phyloP scores from a whole-genome alignment of 2,113 vertebrate species.

The Rafetus swinhoei region DNA sequence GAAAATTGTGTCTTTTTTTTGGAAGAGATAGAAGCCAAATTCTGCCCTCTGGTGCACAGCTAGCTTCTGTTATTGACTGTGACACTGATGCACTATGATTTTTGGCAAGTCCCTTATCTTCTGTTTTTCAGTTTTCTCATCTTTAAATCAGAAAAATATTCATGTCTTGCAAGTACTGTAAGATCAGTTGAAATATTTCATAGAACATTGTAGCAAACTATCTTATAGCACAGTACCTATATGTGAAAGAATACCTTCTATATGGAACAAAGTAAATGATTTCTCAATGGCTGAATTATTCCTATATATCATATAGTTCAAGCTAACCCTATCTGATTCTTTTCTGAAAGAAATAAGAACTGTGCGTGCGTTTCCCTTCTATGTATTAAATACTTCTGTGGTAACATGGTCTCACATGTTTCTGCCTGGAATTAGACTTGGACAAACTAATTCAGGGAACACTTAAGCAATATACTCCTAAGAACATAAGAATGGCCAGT shows the following conservation, averaged over 20 bases:
- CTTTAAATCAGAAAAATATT: neutral
- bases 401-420: neutral
- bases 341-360: neutral
- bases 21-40: neutral
- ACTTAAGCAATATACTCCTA: neutral
- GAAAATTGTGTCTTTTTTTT: neutral
- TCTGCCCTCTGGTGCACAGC: neutral
- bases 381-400: neutral
- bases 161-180: neutral
- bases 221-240: neutral
- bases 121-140: neutral
- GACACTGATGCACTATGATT: neutral
- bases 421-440: neutral
- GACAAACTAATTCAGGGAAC: neutral
- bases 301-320: neutral
- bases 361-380: neutral
- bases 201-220: neutral
- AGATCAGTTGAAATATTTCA: neutral
- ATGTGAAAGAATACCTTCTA: neutral
- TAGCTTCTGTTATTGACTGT: neutral
- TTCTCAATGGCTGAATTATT: neutral
- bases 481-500: too few relatives aligned
- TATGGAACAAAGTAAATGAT: neutral
- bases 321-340: neutral
- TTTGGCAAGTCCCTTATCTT: neutral